Conservation (phyloP, 2,797 vertebrate species). For the Poecilia gillii region DNA sequence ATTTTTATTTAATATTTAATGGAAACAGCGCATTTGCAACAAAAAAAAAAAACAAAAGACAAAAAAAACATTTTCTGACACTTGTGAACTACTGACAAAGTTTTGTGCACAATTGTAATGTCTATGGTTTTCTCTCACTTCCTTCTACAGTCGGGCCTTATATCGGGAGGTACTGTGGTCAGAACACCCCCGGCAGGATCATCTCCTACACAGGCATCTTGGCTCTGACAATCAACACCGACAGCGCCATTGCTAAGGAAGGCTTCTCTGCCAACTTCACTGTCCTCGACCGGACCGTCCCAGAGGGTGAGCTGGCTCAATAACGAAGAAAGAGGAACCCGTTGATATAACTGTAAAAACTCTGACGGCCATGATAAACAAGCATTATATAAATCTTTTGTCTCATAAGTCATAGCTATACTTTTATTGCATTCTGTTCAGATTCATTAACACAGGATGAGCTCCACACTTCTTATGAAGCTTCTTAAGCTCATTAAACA, state of each 20-base stretch:
- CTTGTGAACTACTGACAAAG: too few species aligned
- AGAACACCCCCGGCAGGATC: conserved; percentile 93
- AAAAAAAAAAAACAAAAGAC: too few species aligned
- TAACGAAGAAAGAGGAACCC: conserved; percentile 3
- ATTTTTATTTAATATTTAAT: too few species aligned
- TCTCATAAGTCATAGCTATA: background rate
- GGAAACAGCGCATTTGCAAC: too few species aligned
- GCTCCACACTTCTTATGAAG: background rate
- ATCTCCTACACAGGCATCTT: conserved; percentile 94
- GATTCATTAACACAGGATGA: background rate
- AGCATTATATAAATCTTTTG: background rate
- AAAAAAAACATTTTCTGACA: too few species aligned
- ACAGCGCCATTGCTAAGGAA: conserved; percentile 97
- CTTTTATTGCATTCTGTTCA: background rate
- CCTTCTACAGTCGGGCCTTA: conserved; percentile 89
- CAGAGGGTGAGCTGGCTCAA: conserved; percentile 87
- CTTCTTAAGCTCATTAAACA: background rate
- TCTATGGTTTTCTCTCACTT: conserved; percentile 23
- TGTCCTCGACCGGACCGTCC: conserved; percentile 87
- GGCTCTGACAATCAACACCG: conserved; percentile 95
- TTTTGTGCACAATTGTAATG: conserved; percentile 1
- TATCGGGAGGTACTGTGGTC: conserved; percentile 95
- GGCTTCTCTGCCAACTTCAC: conserved; percentile 98
- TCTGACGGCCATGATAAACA: background rate
- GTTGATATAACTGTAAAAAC: conserved; percentile 1